Conservation (phyloP, 2,888 invertebrate species). For the Stenurella melanura region DNA sequence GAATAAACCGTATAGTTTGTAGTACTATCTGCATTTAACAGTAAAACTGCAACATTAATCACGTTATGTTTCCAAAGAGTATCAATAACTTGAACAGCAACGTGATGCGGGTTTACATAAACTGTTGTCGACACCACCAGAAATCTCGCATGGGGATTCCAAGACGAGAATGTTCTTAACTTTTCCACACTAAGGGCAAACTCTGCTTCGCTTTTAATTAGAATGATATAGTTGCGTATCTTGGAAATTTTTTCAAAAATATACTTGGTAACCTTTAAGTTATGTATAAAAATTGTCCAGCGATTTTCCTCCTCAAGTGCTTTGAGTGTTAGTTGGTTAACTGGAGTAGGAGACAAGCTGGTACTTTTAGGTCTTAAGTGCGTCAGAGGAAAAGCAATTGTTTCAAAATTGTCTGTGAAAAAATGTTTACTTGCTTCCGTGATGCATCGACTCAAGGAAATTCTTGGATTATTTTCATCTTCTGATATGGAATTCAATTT, state of each 20-base stretch:
- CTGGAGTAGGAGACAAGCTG: neutral
- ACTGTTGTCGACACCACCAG: slow-evolving; percentile 52
- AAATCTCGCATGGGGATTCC: slow-evolving; percentile 50
- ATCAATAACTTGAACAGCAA: slow-evolving; percentile 49
- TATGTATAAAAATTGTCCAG: neutral
- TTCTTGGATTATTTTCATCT: neutral
- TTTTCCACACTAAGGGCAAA: neutral
- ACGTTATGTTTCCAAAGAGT: slow-evolving; percentile 50
- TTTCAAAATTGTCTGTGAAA: slow-evolving; percentile 33
- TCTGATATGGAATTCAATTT: neutral
- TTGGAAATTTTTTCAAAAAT: neutral
- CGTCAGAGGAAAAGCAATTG: slow-evolving; percentile 27
- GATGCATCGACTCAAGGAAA: slow-evolving; percentile 41
- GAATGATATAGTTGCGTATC: neutral
- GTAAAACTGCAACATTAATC: slow-evolving; percentile 57
- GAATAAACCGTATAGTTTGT: slow-evolving; percentile 57
- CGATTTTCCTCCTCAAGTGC: neutral
- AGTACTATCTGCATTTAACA: slow-evolving; percentile 45
- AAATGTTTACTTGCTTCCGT: slow-evolving; percentile 28
- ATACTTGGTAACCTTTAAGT: neutral
- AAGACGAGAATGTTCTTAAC: neutral
- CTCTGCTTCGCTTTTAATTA: neutral
- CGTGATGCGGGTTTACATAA: slow-evolving; percentile 42
- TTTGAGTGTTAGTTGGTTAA: neutral
- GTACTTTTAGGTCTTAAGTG: neutral